phyloP scores from a whole-genome alignment of 92 coral and sea anemone genomes.

The Blastomussa wellsi region DNA sequence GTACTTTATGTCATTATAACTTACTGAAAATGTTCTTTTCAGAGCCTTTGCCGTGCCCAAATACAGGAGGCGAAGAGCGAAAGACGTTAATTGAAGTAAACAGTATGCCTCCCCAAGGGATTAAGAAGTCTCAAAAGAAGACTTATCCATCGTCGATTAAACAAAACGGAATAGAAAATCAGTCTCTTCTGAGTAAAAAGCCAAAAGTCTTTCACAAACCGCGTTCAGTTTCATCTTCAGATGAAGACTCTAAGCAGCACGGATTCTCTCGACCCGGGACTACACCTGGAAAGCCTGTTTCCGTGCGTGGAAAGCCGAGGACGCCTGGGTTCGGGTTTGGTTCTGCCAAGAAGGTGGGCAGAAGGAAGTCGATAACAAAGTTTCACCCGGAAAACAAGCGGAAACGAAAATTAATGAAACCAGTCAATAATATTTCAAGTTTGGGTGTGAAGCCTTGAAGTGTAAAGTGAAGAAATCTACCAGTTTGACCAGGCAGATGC shows the following conservation, averaged over 20 bases:
- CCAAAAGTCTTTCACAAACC: conserved; percentile 3
- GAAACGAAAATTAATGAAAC: conserved; percentile 31
- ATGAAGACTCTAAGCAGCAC: conserved; percentile 23
- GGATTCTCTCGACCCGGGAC: conserved; percentile 19
- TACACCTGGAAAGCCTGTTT: conserved; percentile 18
- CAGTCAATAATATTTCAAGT: conserved; percentile 14
- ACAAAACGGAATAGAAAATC: conserved; percentile 30
- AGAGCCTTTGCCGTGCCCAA: not conserved
- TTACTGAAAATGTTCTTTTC: not conserved
- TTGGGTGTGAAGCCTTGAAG: conserved; percentile 14
- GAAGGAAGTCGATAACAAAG: conserved; percentile 12
- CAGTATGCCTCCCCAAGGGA: conserved; percentile 1
- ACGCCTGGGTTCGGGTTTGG: conserved; percentile 42
- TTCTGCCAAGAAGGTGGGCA: conserved; percentile 24
- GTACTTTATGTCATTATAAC: not conserved
- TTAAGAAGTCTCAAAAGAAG: not conserved
- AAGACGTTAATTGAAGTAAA: conserved; percentile 26
- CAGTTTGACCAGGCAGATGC: not conserved
- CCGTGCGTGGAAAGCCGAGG: not conserved
- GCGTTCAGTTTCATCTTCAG: conserved; percentile 29
- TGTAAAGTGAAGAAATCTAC: not conserved
- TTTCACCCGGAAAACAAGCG: conserved; percentile 38
- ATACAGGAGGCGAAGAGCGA: not conserved
- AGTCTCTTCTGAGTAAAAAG: conserved; percentile 4
- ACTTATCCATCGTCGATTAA: conserved; percentile 2